Percentiles rank a stretch among this genome's conserved stretches.
These are phyloP conservation scores for Ptychodera flava DNA, from an alignment of 35 echinoderm and acorn worm species.

Conservation along the genomic window DNA sequence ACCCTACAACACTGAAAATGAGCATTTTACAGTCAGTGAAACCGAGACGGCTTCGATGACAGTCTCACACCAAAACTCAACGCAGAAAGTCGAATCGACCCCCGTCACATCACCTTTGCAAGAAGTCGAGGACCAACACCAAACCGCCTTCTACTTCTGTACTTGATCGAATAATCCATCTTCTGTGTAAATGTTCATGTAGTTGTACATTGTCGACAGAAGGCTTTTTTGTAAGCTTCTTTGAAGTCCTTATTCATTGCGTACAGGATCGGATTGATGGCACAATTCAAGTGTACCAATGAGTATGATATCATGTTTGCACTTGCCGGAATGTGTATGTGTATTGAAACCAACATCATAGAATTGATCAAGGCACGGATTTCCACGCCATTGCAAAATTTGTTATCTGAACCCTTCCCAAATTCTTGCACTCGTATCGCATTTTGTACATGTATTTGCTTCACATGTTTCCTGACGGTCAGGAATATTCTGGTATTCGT, in stretches of 20 bases:
- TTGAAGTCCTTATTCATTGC: background rate
- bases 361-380: background rate
- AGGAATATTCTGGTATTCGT: background rate
- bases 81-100: too few species aligned
- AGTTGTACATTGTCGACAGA: too few species aligned
- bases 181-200: too few species aligned
- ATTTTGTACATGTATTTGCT: background rate
- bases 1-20: too few species aligned
- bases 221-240: background rate
- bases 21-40: too few species aligned
- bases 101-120: too few species aligned
- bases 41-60: too few species aligned
- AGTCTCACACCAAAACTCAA: too few species aligned
- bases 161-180: too few species aligned
- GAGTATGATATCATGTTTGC: background rate
- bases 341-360: background rate
- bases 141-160: too few species aligned
- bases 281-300: background rate
- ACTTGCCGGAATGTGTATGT: too few species aligned
- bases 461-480: background rate
- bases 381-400: background rate
- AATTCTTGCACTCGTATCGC: background rate
- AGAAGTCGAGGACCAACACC: too few species aligned
- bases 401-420: background rate
- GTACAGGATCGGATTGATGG: background rate